Conservation (phyloP, 2,797 vertebrate genomes). For the Cuniculus paca region DNA sequence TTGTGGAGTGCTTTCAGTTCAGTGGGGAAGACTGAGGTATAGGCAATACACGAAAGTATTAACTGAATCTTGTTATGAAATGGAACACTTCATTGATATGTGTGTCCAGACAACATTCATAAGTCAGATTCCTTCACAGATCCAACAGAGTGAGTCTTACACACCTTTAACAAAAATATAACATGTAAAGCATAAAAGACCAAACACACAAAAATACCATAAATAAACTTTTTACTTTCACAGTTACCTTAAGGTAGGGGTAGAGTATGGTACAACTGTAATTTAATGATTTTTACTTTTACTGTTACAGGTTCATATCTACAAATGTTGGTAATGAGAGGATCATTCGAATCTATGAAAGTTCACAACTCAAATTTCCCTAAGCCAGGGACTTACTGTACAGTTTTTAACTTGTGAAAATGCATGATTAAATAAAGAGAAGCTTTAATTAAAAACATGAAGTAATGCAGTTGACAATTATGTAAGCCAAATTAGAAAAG, state of each 20-base stretch:
- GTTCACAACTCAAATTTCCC: not conserved
- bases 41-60: not conserved
- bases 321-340: not conserved
- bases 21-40: not conserved
- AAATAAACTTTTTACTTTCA: not conserved
- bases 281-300: not conserved
- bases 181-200: not conserved
- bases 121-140: not conserved
- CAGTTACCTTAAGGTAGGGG: not conserved
- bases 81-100: not conserved
- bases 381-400: not conserved
- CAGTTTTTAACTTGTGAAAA: not conserved
- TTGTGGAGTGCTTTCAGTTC: not conserved
- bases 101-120: not conserved
- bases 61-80: not conserved
- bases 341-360: not conserved
- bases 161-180: not conserved
- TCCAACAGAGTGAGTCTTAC: not conserved
- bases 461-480: not conserved
- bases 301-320: not conserved
- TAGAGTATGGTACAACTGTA: not conserved
- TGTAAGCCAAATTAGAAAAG: not conserved
- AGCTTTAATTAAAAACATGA: constrained; percentile 1
- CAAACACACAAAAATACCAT: not conserved
- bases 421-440: not conserved